A percentile compares a stretch with the other conserved stretches of the same genome.
phyloP scores from a whole-genome alignment of 2,888 invertebrate genomes.

The Anorthoa munda region DNA sequence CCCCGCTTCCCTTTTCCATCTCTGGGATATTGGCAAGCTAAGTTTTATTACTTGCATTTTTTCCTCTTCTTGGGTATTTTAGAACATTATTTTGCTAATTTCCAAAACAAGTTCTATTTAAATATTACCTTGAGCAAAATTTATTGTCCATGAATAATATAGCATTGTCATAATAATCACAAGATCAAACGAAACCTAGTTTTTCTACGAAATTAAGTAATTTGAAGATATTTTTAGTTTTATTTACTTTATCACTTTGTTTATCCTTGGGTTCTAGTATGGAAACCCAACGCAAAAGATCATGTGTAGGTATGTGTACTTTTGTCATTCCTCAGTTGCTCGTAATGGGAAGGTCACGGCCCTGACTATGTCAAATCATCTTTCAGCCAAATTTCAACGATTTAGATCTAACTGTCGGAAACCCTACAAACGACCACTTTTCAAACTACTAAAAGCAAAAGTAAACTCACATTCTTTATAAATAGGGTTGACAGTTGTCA shows the following conservation, averaged over 20 bases:
- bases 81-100: neutral
- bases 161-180: conserved; percentile 15
- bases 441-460: conserved; percentile 11
- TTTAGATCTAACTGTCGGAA: no score
- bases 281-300: no score
- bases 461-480: conserved; percentile 92
- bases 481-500: conserved; percentile 94
- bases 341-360: no score
- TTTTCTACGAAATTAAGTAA: neutral
- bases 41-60: neutral
- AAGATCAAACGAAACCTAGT: conserved; percentile 4
- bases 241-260: neutral
- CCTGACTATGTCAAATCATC: no score
- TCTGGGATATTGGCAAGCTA: no score
- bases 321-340: no score
- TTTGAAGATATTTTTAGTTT: neutral
- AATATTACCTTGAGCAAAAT: conserved; percentile 1
- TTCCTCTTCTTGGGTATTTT: neutral
- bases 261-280: neutral
- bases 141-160: neutral
- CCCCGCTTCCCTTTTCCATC: no score
- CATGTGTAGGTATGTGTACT: no score
- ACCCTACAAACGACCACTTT: neutral
- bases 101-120: neutral
- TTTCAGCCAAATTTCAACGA: no score